Evolutionary conservation across 2,797 vertebrate species (phyloP).

Genomic region (Gymnothorax reevesii): DNA sequence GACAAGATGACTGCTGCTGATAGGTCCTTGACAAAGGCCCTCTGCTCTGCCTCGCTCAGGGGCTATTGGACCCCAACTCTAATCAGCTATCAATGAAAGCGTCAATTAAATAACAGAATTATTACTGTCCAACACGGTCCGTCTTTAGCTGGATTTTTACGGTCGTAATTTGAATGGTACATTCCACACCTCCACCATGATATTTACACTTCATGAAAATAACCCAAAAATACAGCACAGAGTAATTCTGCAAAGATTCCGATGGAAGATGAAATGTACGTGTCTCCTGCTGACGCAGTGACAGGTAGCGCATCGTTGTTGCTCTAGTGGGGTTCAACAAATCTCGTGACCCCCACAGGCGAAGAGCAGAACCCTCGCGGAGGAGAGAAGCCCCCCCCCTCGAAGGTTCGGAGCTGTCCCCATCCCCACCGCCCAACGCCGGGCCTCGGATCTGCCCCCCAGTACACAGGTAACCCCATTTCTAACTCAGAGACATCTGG

Average conservation of each 20-base stretch:
- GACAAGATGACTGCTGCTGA: too few relatives aligned
- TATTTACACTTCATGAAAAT: not conserved
- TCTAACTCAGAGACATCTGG: too few relatives aligned
- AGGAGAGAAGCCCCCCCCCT: constrained; percentile 40
- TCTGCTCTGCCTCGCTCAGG: too few relatives aligned
- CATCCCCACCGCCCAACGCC: constrained; percentile 37
- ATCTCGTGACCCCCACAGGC: constrained; percentile 38
- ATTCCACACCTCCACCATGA: not conserved
- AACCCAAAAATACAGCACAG: not conserved
- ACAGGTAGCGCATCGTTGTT: not conserved
- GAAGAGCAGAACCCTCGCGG: constrained; percentile 65
- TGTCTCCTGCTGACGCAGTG: constrained; percentile 21
- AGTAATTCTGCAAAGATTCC: not conserved
- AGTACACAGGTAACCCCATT: constrained; percentile 50
- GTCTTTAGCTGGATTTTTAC: not conserved
- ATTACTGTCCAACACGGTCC: too few relatives aligned
- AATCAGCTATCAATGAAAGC: too few relatives aligned
- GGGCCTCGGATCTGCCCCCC: constrained; percentile 59
- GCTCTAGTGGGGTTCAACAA: not conserved
- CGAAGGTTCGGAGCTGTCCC: constrained; percentile 34
- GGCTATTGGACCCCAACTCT: too few relatives aligned
- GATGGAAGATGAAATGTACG: not conserved
- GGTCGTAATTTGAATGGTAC: not conserved
- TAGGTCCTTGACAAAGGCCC: too few relatives aligned
- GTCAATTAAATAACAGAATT: too few relatives aligned